Percentiles rank a stretch among this genome's conserved stretches.
These are phyloP conservation scores for Chelon labrosus DNA, from an alignment of 2,797 vertebrate genomes.

Conservation along the genomic window DNA sequence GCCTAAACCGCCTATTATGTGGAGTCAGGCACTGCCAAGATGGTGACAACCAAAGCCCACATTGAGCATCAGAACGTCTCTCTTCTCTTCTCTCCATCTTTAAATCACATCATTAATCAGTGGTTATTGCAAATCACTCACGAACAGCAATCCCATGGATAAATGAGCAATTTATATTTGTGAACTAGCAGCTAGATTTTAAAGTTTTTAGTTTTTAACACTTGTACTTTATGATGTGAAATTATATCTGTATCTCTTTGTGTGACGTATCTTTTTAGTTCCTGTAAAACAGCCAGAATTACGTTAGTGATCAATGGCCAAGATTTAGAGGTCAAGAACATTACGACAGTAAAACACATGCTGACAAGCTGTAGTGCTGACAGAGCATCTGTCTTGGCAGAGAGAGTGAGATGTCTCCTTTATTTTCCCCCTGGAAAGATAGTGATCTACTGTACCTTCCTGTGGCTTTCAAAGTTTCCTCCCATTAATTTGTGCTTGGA, in stretches of 20 bases:
- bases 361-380: slow-evolving; percentile 40
- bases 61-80: neutral
- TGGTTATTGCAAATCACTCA: too few species aligned
- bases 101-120: too few species aligned
- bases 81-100: too few species aligned
- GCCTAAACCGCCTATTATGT: too few species aligned
- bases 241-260: neutral
- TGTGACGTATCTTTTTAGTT: slow-evolving; percentile 20
- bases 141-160: too few species aligned
- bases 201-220: neutral
- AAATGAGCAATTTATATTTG: too few species aligned
- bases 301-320: slow-evolving; percentile 6
- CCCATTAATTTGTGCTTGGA: slow-evolving; percentile 52
- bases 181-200: neutral
- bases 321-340: slow-evolving; percentile 32
- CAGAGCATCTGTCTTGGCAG: slow-evolving; percentile 48
- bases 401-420: slow-evolving; percentile 31
- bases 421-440: slow-evolving; percentile 51
- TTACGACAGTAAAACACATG: slow-evolving; percentile 41
- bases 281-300: slow-evolving; percentile 6
- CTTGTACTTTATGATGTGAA: slow-evolving; percentile 1
- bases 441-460: slow-evolving; percentile 58
- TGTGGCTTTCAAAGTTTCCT: slow-evolving; percentile 55
- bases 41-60: neutral
- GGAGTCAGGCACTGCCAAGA: neutral